A percentile compares a stretch with the other conserved stretches of the same genome.
phyloP scores from a whole-genome alignment of 2,888 invertebrate species.

The Heliconius ismenius region DNA sequence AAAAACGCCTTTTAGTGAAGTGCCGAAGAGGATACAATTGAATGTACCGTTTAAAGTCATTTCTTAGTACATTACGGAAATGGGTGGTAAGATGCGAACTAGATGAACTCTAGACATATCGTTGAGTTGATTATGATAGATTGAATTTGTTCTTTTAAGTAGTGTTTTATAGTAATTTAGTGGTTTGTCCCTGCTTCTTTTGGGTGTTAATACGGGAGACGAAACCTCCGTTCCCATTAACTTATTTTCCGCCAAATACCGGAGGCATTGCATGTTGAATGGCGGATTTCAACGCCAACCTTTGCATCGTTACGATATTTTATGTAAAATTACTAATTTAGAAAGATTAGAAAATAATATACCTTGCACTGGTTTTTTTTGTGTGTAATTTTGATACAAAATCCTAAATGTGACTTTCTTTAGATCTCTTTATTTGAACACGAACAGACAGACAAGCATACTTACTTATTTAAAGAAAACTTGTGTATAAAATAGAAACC shows the following conservation, averaged over 20 bases:
- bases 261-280: too few relatives aligned
- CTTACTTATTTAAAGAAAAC: not conserved
- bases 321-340: not conserved
- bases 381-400: not conserved
- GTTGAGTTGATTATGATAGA: constrained; percentile 36
- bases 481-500: not conserved
- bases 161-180: not conserved
- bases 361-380: not conserved
- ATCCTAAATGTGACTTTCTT: not conserved
- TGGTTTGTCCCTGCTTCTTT: not conserved
- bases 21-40: not conserved
- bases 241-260: too few relatives aligned
- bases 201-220: not conserved
- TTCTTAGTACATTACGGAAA: constrained; percentile 16
- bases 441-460: too few relatives aligned
- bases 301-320: too few relatives aligned
- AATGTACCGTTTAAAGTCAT: not conserved
- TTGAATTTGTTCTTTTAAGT: not conserved
- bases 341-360: not conserved
- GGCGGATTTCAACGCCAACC: too few relatives aligned
- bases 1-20: not conserved
- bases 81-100: constrained; percentile 13
- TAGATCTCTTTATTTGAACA: not conserved
- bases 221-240: too few relatives aligned
- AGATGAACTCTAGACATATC: constrained; percentile 33